Base-by-base conservation (phyloP, 2,797 vertebrate species). In the Melanotaenia parkinsoni region DNA sequence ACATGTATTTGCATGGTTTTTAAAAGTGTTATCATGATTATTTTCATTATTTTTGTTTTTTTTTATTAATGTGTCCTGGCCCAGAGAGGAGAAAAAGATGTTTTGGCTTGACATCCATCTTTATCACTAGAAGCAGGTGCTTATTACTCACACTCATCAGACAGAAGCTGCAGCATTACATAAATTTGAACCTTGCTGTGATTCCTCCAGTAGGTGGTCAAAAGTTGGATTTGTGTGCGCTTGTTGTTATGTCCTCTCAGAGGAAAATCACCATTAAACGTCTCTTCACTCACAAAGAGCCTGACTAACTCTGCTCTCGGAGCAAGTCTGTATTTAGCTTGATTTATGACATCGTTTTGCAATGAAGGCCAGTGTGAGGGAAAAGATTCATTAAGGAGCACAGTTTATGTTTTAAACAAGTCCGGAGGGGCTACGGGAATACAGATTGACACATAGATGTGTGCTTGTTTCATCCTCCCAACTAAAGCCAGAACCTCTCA, bases 341-440 rank as follows among this genome's bases (percentile, higher is more conserved):
- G 94, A 95, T 95, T 95, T 94, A 94, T 84, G 89, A 90, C 88
- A 89, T 92, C 71, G 67, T 83, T 86, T 73, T 43, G 82, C 85
- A 82, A 87, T 92, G 91, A 91, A 91, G 86, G 82, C 73, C 86
- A 72, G 45, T 32, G 77, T 75, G 86, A 88, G 84, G 88, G 88
- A 89, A 89, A 90, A 82, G 91, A 93, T 93, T 93, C 91, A 94
- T 94, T 94, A 91, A 89, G 71, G 80, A 78, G 72, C 62, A 47
- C 77, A 63, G 89, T 93, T 93, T 89, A 91, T 90, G 88, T 94
- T 92, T 90, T 76, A 76, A 82, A 84, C 80, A 90, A 85, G 87
- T 89, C 87, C 82, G 69, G 82, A 84, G 75, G 65, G 77, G 75
- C 81, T 35, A 3, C 1, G 68, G 75, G 94, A 94, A 94, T 94